Evolutionary conservation across 2,888 invertebrate species (phyloP).

Genomic region (Cabera pusaria): DNA sequence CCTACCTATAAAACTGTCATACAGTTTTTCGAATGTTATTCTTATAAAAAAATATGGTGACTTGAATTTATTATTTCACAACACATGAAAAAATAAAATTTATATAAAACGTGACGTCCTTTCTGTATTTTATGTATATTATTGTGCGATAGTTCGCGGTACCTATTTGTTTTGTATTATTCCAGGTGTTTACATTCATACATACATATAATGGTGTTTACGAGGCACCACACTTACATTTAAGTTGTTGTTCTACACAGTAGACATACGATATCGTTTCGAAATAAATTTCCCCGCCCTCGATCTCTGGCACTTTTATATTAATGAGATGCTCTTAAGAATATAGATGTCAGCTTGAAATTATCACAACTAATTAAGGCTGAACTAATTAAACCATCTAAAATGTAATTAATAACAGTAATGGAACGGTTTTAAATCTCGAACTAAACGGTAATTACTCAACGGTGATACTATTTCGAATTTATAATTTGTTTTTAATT

Average conservation of each 20-base stretch:
- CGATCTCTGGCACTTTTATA: slow-evolving; percentile 43
- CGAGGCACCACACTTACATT: slow-evolving; percentile 64
- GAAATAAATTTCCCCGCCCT: slow-evolving; percentile 74
- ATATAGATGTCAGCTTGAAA: slow-evolving; percentile 8
- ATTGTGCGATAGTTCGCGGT: slow-evolving; percentile 17
- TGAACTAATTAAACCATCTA: no score
- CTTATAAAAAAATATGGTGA: slow-evolving; percentile 52
- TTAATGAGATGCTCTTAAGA: slow-evolving; percentile 17
- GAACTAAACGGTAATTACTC: slow-evolving; percentile 17
- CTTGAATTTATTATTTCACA: slow-evolving; percentile 56
- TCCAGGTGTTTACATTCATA: slow-evolving; percentile 6
- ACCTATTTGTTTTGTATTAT: slow-evolving; percentile 15
- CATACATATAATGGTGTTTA: slow-evolving; percentile 45
- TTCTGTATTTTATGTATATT: slow-evolving; percentile 15
- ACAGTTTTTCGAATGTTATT: slow-evolving; percentile 62
- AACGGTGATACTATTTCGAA: slow-evolving; percentile 75
- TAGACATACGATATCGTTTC: slow-evolving; percentile 81
- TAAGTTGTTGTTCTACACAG: slow-evolving; percentile 80
- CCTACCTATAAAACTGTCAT: slow-evolving; percentile 73
- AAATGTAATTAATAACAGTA: no score
- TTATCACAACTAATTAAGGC: no score
- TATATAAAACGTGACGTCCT: slow-evolving; percentile 13
- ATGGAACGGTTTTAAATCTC: slow-evolving; percentile 38
- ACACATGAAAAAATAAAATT: slow-evolving; percentile 51
- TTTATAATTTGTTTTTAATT: slow-evolving; percentile 52